These are phyloP conservation scores for Ictidomys tridecemlineatus DNA, from an alignment of 2,113 vertebrate species.

Conservation along the genomic window DNA sequence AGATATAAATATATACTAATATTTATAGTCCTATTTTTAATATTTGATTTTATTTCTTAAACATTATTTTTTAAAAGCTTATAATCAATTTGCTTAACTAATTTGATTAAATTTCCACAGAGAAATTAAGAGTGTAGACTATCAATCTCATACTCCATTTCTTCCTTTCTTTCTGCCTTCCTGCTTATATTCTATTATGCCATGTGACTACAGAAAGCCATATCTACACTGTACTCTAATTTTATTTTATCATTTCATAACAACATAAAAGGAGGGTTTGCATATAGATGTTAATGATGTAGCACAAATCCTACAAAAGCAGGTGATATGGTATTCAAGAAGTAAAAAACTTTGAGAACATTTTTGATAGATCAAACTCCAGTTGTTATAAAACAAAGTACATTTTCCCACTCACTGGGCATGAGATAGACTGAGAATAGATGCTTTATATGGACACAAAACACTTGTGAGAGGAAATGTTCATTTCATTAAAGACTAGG, in stretches of 20 bases:
- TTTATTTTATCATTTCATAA: not conserved
- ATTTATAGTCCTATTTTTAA: not conserved
- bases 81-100: not conserved
- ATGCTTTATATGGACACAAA: not conserved
- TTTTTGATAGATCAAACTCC: not conserved
- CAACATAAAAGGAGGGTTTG: not conserved
- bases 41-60: not conserved
- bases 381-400: not conserved
- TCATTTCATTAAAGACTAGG: conserved; percentile 30
- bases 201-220: not conserved
- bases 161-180: not conserved
- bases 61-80: not conserved
- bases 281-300: not conserved
- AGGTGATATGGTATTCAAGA: not conserved
- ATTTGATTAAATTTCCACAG: not conserved
- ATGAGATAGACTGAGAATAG: not conserved
- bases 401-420: conserved; percentile 36
- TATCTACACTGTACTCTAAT: not conserved
- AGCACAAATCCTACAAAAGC: not conserved
- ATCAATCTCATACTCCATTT: not conserved
- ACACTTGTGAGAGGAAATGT: not conserved
- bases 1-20: not conserved
- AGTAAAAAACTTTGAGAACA: not conserved
- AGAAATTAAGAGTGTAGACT: not conserved
- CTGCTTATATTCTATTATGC: not conserved